Conservation (phyloP, 2,113 vertebrate species). For the Theristicus caerulescens region DNA sequence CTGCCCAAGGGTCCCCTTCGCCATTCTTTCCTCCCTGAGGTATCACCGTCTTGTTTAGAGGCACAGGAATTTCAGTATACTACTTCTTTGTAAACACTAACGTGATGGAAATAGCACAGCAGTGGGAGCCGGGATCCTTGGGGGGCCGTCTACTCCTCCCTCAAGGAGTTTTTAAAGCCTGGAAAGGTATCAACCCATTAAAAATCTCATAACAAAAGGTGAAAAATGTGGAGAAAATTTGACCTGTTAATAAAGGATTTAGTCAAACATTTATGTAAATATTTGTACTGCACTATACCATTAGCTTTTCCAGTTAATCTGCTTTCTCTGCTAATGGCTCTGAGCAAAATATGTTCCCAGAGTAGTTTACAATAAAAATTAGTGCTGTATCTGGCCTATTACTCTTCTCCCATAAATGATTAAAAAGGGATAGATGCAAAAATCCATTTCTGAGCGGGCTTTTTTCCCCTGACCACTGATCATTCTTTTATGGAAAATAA, state of each 20-base stretch:
- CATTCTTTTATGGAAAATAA: neutral
- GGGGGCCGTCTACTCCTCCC: neutral
- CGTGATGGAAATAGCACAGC: neutral
- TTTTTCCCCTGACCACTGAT: neutral
- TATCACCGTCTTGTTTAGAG: rapidly evolving
- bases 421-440: neutral
- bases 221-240: conserved; percentile 1
- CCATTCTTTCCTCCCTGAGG: neutral
- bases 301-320: conserved; percentile 56
- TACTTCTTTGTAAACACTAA: neutral
- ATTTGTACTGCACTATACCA: conserved; percentile 39
- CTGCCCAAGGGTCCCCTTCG: neutral
- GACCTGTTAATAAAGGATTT: conserved; percentile 55
- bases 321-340: conserved; percentile 52
- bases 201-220: conserved; percentile 22
- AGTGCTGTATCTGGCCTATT: conserved; percentile 29
- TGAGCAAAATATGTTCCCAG: conserved; percentile 36
- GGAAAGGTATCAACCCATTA: neutral
- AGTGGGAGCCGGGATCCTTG: rapidly evolving
- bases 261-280: conserved; percentile 38
- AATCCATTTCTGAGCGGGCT: neutral
- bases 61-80: rapidly evolving
- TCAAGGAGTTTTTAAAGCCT: neutral
- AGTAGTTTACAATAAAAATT: conserved; percentile 52
- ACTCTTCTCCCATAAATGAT: neutral